Conservation (phyloP, 2,113 vertebrate genomes). For the Romanogobio albipinnatus region DNA sequence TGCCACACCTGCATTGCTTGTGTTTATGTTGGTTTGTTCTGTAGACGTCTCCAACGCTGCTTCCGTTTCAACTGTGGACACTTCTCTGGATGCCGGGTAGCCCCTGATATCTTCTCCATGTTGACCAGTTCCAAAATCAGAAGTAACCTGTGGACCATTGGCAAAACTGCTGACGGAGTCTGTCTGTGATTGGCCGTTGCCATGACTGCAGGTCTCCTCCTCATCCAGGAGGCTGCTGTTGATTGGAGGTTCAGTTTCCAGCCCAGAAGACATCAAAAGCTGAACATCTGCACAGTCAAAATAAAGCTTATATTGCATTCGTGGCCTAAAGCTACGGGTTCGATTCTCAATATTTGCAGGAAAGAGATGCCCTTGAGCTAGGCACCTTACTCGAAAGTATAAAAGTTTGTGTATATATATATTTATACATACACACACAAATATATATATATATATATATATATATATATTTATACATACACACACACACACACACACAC, state of each 20-base stretch:
- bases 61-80: background rate
- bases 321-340: no score
- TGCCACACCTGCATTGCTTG: background rate
- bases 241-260: slow-evolving; percentile 74
- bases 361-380: no score
- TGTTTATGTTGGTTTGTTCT: background rate
- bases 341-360: no score
- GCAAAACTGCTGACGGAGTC: slow-evolving; percentile 64
- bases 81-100: background rate
- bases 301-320: background rate
- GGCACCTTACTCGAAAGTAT: no score
- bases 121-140: slow-evolving; percentile 55
- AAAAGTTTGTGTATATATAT: no score
- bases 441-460: no score
- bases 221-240: slow-evolving; percentile 67
- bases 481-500: no score
- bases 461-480: no score
- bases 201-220: slow-evolving; percentile 66
- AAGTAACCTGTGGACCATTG: slow-evolving; percentile 53
- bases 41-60: background rate
- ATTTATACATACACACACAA: no score
- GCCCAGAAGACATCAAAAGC: slow-evolving; percentile 76
- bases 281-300: slow-evolving; percentile 79
- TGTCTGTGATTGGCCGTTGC: slow-evolving; percentile 60
- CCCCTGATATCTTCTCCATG: background rate